Percentiles rank a stretch among this genome's conserved stretches.
phyloP scores from a whole-genome alignment of 2,888 invertebrate species.

The Oscheius myriophilus region DNA sequence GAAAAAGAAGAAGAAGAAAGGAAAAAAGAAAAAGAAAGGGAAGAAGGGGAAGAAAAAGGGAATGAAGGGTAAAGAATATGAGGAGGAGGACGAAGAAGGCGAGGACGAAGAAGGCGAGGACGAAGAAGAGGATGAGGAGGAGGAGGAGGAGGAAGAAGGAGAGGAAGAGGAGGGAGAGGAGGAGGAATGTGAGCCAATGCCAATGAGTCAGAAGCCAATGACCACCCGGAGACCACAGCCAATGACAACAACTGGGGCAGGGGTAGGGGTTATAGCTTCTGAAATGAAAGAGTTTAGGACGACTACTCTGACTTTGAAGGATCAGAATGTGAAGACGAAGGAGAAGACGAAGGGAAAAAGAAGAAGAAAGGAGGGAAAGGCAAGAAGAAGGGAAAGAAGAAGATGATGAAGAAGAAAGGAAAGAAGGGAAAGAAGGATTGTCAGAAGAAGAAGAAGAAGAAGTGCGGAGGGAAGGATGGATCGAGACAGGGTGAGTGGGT shows the following conservation, averaged over 20 bases:
- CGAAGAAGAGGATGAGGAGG: not conserved
- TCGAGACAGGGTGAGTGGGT: slow-evolving; percentile 9
- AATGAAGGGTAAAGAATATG: not conserved
- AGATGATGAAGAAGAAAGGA: not conserved
- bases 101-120: too few relatives aligned
- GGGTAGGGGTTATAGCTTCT: too few relatives aligned
- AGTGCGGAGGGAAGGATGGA: not conserved
- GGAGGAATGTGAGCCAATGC: not conserved
- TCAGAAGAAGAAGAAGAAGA: not conserved
- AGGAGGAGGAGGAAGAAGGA: slow-evolving; percentile 9
- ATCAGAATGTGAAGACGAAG: slow-evolving; percentile 12
- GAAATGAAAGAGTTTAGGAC: too few relatives aligned
- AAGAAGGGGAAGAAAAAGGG: slow-evolving; percentile 9
- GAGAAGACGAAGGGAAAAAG: not conserved
- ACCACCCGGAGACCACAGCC: not conserved
- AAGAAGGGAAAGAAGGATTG: not conserved
- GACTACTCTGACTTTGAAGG: not conserved
- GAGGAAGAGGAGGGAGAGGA: slow-evolving; percentile 12
- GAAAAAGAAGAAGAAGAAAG: not conserved
- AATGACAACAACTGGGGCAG: not conserved
- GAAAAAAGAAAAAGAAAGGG: slow-evolving; percentile 1
- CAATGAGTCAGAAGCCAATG: not conserved
- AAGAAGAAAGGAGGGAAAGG: slow-evolving; percentile 5
- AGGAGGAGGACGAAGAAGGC: not conserved
- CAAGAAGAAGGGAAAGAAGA: slow-evolving; percentile 9